Conservation (phyloP, 2,797 vertebrate species). For the Nyctibius grandis region DNA sequence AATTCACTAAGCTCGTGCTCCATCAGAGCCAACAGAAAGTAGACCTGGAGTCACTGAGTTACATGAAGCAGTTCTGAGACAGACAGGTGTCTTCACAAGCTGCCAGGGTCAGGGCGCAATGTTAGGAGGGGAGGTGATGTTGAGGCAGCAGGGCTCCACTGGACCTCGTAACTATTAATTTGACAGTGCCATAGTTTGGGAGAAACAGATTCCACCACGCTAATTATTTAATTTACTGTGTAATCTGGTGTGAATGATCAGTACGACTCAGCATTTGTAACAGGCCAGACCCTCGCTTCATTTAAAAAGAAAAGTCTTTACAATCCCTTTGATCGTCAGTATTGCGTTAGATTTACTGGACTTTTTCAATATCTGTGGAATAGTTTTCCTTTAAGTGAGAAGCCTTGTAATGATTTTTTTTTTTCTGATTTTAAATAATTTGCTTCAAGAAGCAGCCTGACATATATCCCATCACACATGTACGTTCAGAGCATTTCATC, state of each 20-base stretch:
- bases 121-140: neutral
- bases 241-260: neutral
- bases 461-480: fast-evolving
- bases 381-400: neutral
- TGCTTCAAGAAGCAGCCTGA: neutral
- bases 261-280: neutral
- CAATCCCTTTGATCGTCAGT: neutral
- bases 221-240: neutral
- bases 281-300: neutral
- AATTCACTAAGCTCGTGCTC: neutral
- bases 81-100: neutral
- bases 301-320: neutral
- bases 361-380: neutral
- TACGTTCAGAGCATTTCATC: neutral
- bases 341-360: neutral
- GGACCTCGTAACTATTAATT: neutral
- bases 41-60: neutral
- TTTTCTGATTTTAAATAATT: neutral
- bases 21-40: neutral
- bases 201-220: neutral
- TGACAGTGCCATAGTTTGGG: neutral
- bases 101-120: neutral
- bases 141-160: neutral
- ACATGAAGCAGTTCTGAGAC: neutral
- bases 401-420: neutral